Conservation (phyloP, 2,113 vertebrate species). For the Stegostoma tigrinum region DNA sequence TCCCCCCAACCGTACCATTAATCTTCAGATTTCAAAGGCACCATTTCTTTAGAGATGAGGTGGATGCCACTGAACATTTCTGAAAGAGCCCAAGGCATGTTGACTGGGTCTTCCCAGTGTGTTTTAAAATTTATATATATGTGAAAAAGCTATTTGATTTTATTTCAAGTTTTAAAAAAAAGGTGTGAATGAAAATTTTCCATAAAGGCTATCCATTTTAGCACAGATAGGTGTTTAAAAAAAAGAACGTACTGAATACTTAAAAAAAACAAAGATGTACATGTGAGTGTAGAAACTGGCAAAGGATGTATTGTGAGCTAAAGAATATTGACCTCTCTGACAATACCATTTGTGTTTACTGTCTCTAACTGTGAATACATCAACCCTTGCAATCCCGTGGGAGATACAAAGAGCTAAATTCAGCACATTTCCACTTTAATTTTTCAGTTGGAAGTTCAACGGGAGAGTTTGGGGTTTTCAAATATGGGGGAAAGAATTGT, state of each 20-base stretch:
- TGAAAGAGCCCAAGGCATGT: neutral
- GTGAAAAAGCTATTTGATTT: conserved; percentile 3
- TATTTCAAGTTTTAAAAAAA: neutral
- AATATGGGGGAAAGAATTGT: neutral
- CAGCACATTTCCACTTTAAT: neutral
- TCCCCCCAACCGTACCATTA: neutral
- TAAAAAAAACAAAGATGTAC: neutral
- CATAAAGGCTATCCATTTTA: neutral
- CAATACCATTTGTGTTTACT: neutral
- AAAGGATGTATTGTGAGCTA: neutral
- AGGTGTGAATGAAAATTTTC: neutral
- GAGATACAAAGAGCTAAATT: neutral
- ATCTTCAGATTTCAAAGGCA: neutral
- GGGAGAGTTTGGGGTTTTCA: neutral
- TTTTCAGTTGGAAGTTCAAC: neutral
- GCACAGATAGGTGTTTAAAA: neutral
- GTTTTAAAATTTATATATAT: conserved; percentile 17
- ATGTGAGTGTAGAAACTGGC: conserved; percentile 2
- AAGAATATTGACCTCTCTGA: conserved; percentile 6
- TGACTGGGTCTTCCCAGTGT: neutral
- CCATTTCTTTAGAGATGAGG: neutral
- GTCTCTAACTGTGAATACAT: conserved; percentile 10
- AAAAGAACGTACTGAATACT: neutral
- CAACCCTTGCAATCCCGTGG: neutral
- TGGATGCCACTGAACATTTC: neutral